Base-by-base conservation (phyloP, 2,888 invertebrate species). In the Epicampocera succincta region DNA sequence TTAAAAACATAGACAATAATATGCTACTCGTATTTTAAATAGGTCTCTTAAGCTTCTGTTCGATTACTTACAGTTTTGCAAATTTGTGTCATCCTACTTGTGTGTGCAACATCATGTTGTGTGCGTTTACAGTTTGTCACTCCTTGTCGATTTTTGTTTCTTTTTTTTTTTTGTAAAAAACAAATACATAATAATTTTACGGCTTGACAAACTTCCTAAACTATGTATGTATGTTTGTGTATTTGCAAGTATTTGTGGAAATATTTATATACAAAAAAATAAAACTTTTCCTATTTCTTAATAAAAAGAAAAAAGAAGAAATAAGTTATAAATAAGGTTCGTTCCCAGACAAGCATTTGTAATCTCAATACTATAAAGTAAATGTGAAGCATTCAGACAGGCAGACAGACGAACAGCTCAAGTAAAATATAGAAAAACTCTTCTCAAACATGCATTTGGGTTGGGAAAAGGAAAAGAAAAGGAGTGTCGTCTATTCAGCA, bases 201-300 rank as follows among this genome's bases (percentile, higher is more conserved):
- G 73, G 54, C 82, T 84, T 81, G 76, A 84, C 80, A 85, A 83
- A 85, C 79, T 84, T 68, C 69, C 73, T 80, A 75, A 80, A 77
- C 65, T 72, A 77, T 42, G 73, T 73, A 77, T 38, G 73, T 68
- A 44, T 58, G 46, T 52, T 56, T 25, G 19, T 3, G 21, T 61
- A 33, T 56, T 54, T 25, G 2, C 8, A 44, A 44, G 21, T 19
- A 33, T 54, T 25, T 42, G 33, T 38, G 5, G 33, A 15, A 46
- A 56, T 9, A 46, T 33, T 13, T 38, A 29, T 46, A 19, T 38
- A 46, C 12, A 17, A 4, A 33, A 5, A 46, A 44, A 17, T 8
- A 29, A 29, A 33, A 33, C 33, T 33, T 33, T 33, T 33, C 3
- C 33, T 33, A 33, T 33, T 8, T 17, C 9, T 46, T 15, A 1